Percentiles rank a stretch among this genome's conserved stretches.
Evolutionary conservation across 2,888 invertebrate genomes (phyloP).

Genomic region (Monopis laevigella): DNA sequence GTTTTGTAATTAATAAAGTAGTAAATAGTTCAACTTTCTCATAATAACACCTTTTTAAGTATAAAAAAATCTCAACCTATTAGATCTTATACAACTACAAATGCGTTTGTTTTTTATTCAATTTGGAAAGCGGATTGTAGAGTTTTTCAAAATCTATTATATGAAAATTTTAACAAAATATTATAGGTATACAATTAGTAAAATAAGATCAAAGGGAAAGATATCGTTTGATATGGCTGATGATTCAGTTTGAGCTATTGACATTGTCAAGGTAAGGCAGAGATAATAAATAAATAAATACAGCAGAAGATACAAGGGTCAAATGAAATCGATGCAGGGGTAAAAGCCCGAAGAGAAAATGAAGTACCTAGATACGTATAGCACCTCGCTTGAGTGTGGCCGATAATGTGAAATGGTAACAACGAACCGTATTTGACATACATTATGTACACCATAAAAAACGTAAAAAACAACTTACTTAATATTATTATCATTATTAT

Average conservation of each 20-base stretch:
- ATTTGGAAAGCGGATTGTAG: too few species aligned
- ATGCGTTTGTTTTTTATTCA: too few species aligned
- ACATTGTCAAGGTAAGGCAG: constrained; percentile 1
- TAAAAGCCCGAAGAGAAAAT: constrained; percentile 16
- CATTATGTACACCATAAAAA: constrained; percentile 62
- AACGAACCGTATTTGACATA: constrained; percentile 56
- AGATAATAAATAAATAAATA: not conserved
- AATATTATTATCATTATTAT: constrained; percentile 64
- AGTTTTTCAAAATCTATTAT: too few species aligned
- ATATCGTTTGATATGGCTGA: constrained; percentile 25
- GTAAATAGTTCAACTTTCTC: too few species aligned
- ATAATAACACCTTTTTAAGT: too few species aligned
- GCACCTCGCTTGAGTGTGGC: constrained; percentile 53
- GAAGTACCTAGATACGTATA: constrained; percentile 66
- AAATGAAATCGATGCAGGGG: not conserved
- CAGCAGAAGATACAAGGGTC: not conserved
- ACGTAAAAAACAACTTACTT: constrained; percentile 69
- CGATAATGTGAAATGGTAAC: constrained; percentile 51
- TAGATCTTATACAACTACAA: too few species aligned
- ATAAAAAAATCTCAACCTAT: too few species aligned
- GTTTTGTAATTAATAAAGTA: too few species aligned
- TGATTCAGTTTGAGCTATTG: constrained; percentile 16
- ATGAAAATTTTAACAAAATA: too few species aligned
- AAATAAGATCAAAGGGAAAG: constrained; percentile 17
- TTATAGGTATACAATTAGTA: too few species aligned